Base-by-base conservation (phyloP, 2,888 invertebrate genomes). In the Linnaemya tessellans region DNA sequence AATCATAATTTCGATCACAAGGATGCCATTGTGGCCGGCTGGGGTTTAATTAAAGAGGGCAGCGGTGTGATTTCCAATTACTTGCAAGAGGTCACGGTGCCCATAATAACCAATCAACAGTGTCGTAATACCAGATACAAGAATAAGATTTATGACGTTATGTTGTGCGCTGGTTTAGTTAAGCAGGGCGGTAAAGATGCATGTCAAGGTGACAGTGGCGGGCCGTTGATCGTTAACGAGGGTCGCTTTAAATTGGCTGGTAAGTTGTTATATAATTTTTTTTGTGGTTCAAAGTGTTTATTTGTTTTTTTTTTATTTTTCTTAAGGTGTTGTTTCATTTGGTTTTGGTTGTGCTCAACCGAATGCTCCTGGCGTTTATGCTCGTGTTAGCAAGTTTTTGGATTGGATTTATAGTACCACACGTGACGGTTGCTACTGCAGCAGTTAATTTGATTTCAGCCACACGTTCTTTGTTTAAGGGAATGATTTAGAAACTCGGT, bases 151-250 rank as follows among this genome's bases (percentile, higher is more conserved):
- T 86, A 86, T n/a, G 90, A 91, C 1, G 90, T 91, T n/a, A 92
- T 92, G 92, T 80, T 92, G 46, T 92, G 92, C 82, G 92, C 92
- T 13, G 92, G 92, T 15, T 79, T 91, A 64, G 91, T 92, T 7
- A 87, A 90, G 43, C 83, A 88, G 3, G 92, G 92, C 18, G 92
- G 92, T 83, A 92, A 91, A 84, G 92, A 92, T 83, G 92, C 92
- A 79, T 92, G 92, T 83, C 92, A 92, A 87, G 92, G 92, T 49
- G 92, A 92, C 83, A 92, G 92, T 80, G 92, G 92, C 64, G 92
- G 92, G 35, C 92, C 92, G 5, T 78, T 92, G 81, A 90, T 89
- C 85, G 90, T 91, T 64, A 88, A 89, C 49, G 90, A 91, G 68
- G 90, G 89, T 18, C 89, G 90, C 58, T 91, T 83, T 64, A 91